Evolutionary conservation across 2,797 vertebrate genomes (phyloP).

Genomic region (Amblyraja radiata): DNA sequence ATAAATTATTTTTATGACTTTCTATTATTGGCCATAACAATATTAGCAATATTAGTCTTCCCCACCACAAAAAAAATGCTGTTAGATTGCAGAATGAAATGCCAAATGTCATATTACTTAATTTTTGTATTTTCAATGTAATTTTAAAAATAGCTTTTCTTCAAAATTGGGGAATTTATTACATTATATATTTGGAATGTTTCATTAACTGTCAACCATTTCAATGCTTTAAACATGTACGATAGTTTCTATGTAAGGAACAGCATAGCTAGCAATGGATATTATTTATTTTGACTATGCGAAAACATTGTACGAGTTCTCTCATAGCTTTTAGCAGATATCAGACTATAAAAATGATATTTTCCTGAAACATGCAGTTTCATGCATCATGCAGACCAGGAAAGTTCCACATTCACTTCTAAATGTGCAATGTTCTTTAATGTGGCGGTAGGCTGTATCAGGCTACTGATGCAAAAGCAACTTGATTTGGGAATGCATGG

Average conservation of each 20-base stretch:
- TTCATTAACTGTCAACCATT: background rate
- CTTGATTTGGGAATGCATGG: background rate
- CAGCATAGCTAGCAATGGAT: background rate
- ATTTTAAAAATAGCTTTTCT: background rate
- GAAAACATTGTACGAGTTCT: background rate
- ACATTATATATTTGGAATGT: background rate
- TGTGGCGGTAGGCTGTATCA: background rate
- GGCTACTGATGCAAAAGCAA: background rate
- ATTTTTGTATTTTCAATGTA: background rate
- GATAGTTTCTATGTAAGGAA: background rate
- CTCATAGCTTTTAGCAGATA: background rate
- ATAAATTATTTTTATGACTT: background rate
- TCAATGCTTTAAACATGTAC: background rate
- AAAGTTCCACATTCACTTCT: background rate
- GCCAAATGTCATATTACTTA: background rate
- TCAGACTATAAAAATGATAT: background rate
- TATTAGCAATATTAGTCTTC: background rate
- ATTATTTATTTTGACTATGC: background rate
- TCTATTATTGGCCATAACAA: background rate
- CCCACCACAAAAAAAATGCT: background rate
- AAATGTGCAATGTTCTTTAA: background rate
- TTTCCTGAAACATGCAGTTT: background rate
- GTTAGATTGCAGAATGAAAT: background rate
- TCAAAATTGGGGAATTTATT: background rate
- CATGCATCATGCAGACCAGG: background rate